Percentiles rank a stretch among this genome's conserved stretches.
Conservation (phyloP, 2,888 invertebrate genomes). For the Chesias legatella region DNA sequence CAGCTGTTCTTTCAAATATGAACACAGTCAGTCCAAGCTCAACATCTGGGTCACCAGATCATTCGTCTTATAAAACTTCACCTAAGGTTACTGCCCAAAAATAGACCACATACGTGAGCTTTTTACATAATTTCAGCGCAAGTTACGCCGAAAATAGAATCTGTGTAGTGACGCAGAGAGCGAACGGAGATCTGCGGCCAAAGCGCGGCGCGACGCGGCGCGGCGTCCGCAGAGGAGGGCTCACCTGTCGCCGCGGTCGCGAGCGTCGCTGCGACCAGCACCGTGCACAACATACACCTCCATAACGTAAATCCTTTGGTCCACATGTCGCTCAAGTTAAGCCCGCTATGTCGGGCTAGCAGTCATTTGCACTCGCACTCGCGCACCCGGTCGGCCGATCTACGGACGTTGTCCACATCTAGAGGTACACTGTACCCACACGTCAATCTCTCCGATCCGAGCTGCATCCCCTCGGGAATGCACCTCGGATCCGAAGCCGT, state of each 20-base stretch:
- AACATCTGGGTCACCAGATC: conserved; percentile 57
- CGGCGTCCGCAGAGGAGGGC: too few species aligned
- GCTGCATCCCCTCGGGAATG: conserved; percentile 57
- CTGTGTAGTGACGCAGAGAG: conserved; percentile 67
- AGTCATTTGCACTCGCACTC: conserved; percentile 79
- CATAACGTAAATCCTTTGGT: conserved; percentile 73
- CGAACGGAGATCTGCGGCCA: conserved; percentile 48
- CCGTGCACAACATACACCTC: conserved; percentile 75
- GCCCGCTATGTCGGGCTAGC: conserved; percentile 70
- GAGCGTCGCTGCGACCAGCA: conserved; percentile 67
- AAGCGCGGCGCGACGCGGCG: too few species aligned
- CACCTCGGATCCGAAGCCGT: conserved; percentile 52
- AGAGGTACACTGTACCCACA: conserved; percentile 60
- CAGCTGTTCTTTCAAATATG: conserved; percentile 17
- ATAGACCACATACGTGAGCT: conserved; percentile 76
- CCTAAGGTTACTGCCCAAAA: conserved; percentile 75
- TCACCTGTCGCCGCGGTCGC: conserved; percentile 72
- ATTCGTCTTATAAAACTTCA: conserved; percentile 61
- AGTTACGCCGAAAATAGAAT: conserved; percentile 76
- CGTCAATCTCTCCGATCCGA: conserved; percentile 42
- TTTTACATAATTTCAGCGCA: conserved; percentile 82
- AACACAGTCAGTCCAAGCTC: conserved; percentile 16
- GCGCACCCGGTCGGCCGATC: conserved; percentile 74
- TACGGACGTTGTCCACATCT: conserved; percentile 64
- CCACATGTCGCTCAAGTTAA: conserved; percentile 74